These are phyloP conservation scores for Pholis gunnellus DNA, from an alignment of 2,113 vertebrate genomes.

Conservation along the genomic window DNA sequence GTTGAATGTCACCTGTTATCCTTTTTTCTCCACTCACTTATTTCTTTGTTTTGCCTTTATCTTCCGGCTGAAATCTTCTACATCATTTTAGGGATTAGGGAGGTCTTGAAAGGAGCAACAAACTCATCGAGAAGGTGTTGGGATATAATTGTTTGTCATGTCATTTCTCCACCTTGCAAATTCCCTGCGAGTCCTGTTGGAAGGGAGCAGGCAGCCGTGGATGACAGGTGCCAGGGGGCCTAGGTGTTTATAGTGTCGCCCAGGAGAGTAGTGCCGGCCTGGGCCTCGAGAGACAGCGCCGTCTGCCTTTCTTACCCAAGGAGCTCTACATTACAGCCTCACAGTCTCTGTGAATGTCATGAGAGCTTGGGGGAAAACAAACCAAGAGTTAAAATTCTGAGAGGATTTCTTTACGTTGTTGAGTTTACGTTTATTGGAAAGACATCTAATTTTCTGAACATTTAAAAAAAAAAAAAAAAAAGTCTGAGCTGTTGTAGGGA, in stretches of 20 bases:
- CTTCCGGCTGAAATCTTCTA: slow-evolving; percentile 83
- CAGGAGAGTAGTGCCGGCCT: slow-evolving; percentile 83
- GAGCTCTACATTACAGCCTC: slow-evolving; percentile 8
- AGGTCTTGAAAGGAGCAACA: slow-evolving; percentile 85
- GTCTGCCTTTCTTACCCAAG: slow-evolving; percentile 56
- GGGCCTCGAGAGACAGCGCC: slow-evolving; percentile 85
- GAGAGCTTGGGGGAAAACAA: slow-evolving; percentile 14
- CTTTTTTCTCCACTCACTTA: slow-evolving; percentile 10
- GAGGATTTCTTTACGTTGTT: neutral
- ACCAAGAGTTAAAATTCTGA: slow-evolving; percentile 1
- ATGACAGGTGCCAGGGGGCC: slow-evolving; percentile 91
- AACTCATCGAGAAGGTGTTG: slow-evolving; percentile 85
- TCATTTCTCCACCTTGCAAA: slow-evolving; percentile 87
- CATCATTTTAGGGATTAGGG: slow-evolving; percentile 84
- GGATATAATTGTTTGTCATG: slow-evolving; percentile 94
- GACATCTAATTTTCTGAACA: slow-evolving; percentile 42
- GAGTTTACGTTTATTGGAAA: slow-evolving; percentile 34
- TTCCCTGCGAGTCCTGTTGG: slow-evolving; percentile 88
- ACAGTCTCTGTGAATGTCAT: slow-evolving; percentile 22
- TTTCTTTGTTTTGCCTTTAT: slow-evolving; percentile 67
- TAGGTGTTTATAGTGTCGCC: slow-evolving; percentile 89
- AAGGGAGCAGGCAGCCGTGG: slow-evolving; percentile 90
- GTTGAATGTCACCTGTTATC: slow-evolving; percentile 89
- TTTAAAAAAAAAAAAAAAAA: neutral
- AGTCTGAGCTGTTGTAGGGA: slow-evolving; percentile 44